Base-by-base conservation (phyloP, 2,797 vertebrate species). In the Columba guinea region DNA sequence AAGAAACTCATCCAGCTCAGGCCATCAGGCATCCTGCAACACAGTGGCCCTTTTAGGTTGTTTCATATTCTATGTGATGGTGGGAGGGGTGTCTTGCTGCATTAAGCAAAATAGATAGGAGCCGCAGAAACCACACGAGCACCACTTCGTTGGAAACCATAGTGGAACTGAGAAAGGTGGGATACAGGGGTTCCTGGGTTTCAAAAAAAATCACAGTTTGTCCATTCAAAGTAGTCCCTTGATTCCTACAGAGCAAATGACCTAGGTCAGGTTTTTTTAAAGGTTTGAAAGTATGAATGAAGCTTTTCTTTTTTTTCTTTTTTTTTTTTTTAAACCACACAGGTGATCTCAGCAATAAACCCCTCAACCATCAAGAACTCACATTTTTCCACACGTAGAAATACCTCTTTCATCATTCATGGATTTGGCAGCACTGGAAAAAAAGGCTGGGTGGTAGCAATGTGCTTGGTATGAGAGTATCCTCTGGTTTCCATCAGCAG, bases 401-500 rank as follows among this genome's bases (percentile, higher is more conserved):
- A 87, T 28, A 98, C 98, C 4, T 90, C 97, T 23, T 98, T 99
- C 92, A 93, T 99, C 84, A 97, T 97, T 89, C 98, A 98, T 59
- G 98, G 98, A 49, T 98, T 98, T 96, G 62, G 98, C 79, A 96
- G 96, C 93, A 97, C 96, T 5, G 97, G 89, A 44, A 98, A 98
- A 78, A 97, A 98, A 90, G 96, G 97, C 93, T 99, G 98, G 98
- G 97, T 98, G 53, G 94, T 98, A 58, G 97, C 98, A 23, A 98
- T 98, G 97, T 99, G 98, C 85, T 97, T 97, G 98, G 98, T 99
- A 97, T 67, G 96, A 91, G 10, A 90, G 1, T 19, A 35, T 62
- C 55, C 76, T 86, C 52, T 91, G 71, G 23, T 64, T 90, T 49
- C 37, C 71, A 37, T 34, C 59, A 84, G 51, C 53, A 28, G 5